Conservation (phyloP, 2,888 invertebrate genomes). For the Calameuta filiformis region DNA sequence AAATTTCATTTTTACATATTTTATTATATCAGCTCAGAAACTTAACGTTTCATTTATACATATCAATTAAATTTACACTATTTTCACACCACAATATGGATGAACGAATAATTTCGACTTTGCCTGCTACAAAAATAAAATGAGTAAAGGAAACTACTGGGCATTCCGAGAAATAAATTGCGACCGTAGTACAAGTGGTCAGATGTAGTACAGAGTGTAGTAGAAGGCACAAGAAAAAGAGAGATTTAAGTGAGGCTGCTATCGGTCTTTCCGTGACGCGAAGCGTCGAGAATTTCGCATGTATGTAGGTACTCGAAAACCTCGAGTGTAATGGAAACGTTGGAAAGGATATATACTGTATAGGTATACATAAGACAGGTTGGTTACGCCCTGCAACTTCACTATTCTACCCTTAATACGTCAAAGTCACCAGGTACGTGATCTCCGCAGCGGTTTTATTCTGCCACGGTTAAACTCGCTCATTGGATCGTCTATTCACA, state of each 20-base stretch:
- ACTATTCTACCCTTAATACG: slow-evolving; percentile 2
- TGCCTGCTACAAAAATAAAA: neutral
- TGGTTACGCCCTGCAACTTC: neutral
- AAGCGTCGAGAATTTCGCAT: neutral
- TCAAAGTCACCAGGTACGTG: slow-evolving; percentile 2
- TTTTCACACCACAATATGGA: neutral
- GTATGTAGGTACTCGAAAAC: neutral
- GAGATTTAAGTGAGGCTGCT: neutral
- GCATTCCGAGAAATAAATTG: neutral
- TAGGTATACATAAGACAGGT: neutral
- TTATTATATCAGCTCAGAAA: neutral
- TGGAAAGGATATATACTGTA: neutral
- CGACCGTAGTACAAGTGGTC: neutral
- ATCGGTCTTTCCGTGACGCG: neutral
- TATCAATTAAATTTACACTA: neutral
- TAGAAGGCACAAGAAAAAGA: neutral
- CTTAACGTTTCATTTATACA: neutral
- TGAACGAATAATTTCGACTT: neutral
- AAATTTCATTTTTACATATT: neutral
- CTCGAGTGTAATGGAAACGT: neutral
- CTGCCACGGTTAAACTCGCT: slow-evolving; percentile 1
- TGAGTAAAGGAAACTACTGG: neutral
- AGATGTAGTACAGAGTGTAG: neutral
- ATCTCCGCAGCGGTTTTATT: slow-evolving; percentile 11
- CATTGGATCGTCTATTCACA: slow-evolving; percentile 14